Evolutionary conservation across 2,113 vertebrate species (phyloP).

Genomic region (Gadus macrocephalus): DNA sequence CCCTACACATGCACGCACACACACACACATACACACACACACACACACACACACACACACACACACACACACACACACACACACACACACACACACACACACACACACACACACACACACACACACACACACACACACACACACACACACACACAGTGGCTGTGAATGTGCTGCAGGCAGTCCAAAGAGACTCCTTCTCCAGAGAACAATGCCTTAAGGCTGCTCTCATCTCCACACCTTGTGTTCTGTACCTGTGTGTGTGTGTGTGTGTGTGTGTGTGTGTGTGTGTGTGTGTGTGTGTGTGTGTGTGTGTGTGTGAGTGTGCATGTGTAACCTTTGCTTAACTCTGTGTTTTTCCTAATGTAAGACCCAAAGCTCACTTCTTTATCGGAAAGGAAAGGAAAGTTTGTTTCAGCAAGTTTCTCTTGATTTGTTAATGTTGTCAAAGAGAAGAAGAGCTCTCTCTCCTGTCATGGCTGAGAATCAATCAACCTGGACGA

Average conservation of each 20-base stretch:
- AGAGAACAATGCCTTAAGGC: slow-evolving; percentile 37
- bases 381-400: slow-evolving; percentile 32
- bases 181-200: slow-evolving; percentile 44
- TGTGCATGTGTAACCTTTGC: slow-evolving; percentile 26
- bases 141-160: slow-evolving; percentile 34
- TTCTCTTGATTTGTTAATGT: slow-evolving; percentile 28
- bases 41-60: no score
- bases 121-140: slow-evolving; percentile 17
- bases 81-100: background rate
- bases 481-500: no score
- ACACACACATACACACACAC: background rate
- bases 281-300: no score
- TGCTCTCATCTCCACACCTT: slow-evolving; percentile 44
- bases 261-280: no score
- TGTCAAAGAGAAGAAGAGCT: background rate
- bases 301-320: background rate
- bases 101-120: background rate
- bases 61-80: no score
- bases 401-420: slow-evolving; percentile 27
- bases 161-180: slow-evolving; percentile 47
- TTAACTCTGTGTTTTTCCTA: slow-evolving; percentile 40
- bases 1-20: no score
- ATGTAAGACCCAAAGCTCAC: slow-evolving; percentile 22
- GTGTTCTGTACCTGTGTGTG: slow-evolving; percentile 8
- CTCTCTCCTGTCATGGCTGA: no score